These are phyloP conservation scores for Fopius arisanus DNA, from an alignment of 1,140 invertebrate genomes.

Conservation along the genomic window DNA sequence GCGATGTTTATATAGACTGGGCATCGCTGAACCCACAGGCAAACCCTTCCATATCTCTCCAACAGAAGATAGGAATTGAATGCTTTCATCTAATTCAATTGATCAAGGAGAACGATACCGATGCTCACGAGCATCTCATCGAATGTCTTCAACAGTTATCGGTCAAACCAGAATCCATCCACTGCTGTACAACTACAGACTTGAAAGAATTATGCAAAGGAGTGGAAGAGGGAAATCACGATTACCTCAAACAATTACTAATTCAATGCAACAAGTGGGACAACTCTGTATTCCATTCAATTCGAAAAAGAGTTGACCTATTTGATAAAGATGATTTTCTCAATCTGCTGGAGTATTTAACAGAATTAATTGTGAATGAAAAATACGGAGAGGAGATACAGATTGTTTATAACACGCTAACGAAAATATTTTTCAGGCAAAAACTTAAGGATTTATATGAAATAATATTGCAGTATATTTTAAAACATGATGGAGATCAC, in stretches of 20 bases:
- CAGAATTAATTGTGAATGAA: constrained; percentile 30
- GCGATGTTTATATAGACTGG: constrained; percentile 53
- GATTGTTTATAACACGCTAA: constrained; percentile 32
- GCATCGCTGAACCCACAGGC: constrained; percentile 49
- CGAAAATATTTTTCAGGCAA: constrained; percentile 33
- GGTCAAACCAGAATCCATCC: constrained; percentile 37
- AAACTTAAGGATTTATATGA: constrained; percentile 39
- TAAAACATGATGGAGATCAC: constrained; percentile 44
- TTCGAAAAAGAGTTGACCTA: constrained; percentile 28
- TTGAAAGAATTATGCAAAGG: constrained; percentile 43
- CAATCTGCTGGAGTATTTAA: constrained; percentile 48
- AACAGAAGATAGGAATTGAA: constrained; percentile 50
- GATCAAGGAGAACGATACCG: constrained; percentile 36
- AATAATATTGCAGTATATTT: constrained; percentile 44
- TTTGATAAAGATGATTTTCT: constrained; percentile 42
- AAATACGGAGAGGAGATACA: constrained; percentile 38
- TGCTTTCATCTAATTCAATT: constrained; percentile 48
- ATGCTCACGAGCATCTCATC: constrained; percentile 39
- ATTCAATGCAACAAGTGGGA: constrained; percentile 50
- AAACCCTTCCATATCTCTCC: constrained; percentile 45
- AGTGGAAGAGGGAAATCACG: constrained; percentile 32
- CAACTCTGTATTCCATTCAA: constrained; percentile 34
- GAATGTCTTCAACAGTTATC: constrained; percentile 47
- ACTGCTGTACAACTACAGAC: constrained; percentile 19
- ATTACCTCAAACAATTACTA: constrained; percentile 44